Evolutionary conservation across 2,797 vertebrate genomes (phyloP), one percentile per base, ranked within the genome.

Genomic region (Acanthurus lineatus): DNA sequence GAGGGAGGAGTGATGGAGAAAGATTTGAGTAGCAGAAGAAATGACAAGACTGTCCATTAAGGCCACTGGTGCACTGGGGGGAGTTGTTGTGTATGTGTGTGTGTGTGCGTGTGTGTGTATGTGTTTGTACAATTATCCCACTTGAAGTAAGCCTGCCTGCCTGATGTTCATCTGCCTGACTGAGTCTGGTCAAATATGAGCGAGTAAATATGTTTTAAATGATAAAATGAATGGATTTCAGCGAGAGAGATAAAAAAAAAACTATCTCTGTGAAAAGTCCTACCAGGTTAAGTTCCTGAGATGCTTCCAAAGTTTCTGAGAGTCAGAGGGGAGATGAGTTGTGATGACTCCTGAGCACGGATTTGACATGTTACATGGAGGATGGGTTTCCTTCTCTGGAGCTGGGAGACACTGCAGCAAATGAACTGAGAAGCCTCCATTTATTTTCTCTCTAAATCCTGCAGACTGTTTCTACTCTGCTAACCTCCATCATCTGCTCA

Each of bases 361-460:
- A 80, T 87, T 89, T 92, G 86, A 92, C 77, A 79, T 76, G 74
- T 87, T 83, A 88, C 85, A 88, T 53, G 76, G 79, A 79, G 68
- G 76, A 85, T 80, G 32, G 64, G 72, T 79, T 86, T 90, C 84
- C 79, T 87, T 83, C 72, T 81, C 76, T 83, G 85, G 75, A 74
- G 67, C 85, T 84, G 67, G 64, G 74, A 88, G 89, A 88, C 77
- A 81, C 82, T 87, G 88, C 15, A 82, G 68, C 77, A 90, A 91
- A 88, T 90, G 77, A 92, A 89, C 64, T 83, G 90, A 90, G 82
- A 92, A 92, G 85, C 72, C 60, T 84, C 77, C 78, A 88, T 90
- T 93, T 91, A 87, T 90, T 88, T 79, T 82, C 62, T 47, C 74
- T 73, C 72, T 38, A 67, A 89, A 87, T 59, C 62, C 35, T 5